Evolutionary conservation across 2,888 invertebrate genomes (phyloP).

Genomic region (Drosophila merina): DNA sequence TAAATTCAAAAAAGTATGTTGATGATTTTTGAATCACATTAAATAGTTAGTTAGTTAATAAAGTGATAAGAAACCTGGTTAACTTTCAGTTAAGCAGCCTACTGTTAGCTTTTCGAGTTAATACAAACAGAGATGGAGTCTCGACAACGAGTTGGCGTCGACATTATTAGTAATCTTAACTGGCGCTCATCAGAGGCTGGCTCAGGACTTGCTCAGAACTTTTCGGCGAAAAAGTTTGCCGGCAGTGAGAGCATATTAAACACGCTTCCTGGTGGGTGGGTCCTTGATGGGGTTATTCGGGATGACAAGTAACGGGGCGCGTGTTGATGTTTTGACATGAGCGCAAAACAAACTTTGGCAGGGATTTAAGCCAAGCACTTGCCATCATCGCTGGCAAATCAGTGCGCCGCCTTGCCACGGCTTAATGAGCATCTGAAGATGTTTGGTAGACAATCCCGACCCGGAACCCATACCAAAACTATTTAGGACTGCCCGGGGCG

Average conservation of each 20-base stretch:
- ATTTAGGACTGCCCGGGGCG: slow-evolving; percentile 20
- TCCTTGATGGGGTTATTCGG: neutral
- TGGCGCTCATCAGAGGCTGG: slow-evolving; percentile 48
- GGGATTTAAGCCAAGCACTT: slow-evolving; percentile 61
- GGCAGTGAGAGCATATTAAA: slow-evolving; percentile 74
- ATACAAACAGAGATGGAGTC: slow-evolving; percentile 18
- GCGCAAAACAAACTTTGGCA: slow-evolving; percentile 62
- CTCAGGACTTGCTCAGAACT: slow-evolving; percentile 49
- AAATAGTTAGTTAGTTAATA: neutral
- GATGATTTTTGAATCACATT: neutral
- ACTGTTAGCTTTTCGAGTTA: slow-evolving; percentile 10
- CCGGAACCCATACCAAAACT: slow-evolving; percentile 2
- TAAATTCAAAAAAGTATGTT: neutral
- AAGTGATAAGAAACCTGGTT: neutral
- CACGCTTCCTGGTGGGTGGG: slow-evolving; percentile 52
- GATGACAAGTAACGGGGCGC: slow-evolving; percentile 52
- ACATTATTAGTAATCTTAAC: slow-evolving; percentile 78
- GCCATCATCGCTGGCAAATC: slow-evolving; percentile 65
- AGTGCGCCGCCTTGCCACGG: slow-evolving; percentile 56
- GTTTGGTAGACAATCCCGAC: slow-evolving; percentile 9
- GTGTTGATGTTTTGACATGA: slow-evolving; percentile 79
- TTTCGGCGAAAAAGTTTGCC: slow-evolving; percentile 69
- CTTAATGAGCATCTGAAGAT: slow-evolving; percentile 66
- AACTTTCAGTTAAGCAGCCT: neutral
- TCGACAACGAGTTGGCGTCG: slow-evolving; percentile 50